A percentile compares a stretch with the other conserved stretches of the same genome.
Evolutionary conservation across 2,797 vertebrate genomes (phyloP).

Genomic region (Urosaurus nigricauda): DNA sequence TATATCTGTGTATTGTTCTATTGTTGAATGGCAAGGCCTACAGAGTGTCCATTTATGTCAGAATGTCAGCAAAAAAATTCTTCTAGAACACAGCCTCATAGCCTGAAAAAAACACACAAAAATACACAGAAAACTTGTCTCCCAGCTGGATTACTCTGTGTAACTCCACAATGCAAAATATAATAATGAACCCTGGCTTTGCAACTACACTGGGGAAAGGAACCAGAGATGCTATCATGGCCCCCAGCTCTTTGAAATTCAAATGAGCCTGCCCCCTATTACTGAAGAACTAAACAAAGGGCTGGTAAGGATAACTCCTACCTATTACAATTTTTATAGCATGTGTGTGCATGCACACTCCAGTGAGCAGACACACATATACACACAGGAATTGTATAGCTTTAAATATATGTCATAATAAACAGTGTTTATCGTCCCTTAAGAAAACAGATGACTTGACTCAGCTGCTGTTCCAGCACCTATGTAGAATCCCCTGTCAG

Average conservation of each 20-base stretch:
- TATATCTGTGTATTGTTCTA: too few relatives aligned
- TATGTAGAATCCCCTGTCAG: neutral
- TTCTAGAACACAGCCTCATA: too few relatives aligned
- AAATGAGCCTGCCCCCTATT: neutral
- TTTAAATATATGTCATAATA: neutral
- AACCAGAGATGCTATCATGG: accelerated
- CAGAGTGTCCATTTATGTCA: too few relatives aligned
- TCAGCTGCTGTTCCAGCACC: neutral
- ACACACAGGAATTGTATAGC: neutral
- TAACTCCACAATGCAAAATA: neutral
- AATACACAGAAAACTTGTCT: neutral
- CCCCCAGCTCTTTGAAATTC: neutral
- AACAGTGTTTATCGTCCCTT: neutral
- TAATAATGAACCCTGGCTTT: neutral
- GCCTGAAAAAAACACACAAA: too few relatives aligned
- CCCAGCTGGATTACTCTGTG: neutral
- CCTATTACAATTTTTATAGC: neutral
- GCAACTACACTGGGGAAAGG: accelerated
- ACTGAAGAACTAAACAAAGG: neutral
- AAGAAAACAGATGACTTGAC: conserved; percentile 5
- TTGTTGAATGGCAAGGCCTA: too few relatives aligned
- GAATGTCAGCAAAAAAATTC: too few relatives aligned
- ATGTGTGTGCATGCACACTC: neutral
- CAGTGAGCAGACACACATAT: neutral
- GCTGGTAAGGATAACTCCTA: neutral